Base-by-base conservation (phyloP, 2,888 invertebrate genomes). In the Ptilodon capucinus region DNA sequence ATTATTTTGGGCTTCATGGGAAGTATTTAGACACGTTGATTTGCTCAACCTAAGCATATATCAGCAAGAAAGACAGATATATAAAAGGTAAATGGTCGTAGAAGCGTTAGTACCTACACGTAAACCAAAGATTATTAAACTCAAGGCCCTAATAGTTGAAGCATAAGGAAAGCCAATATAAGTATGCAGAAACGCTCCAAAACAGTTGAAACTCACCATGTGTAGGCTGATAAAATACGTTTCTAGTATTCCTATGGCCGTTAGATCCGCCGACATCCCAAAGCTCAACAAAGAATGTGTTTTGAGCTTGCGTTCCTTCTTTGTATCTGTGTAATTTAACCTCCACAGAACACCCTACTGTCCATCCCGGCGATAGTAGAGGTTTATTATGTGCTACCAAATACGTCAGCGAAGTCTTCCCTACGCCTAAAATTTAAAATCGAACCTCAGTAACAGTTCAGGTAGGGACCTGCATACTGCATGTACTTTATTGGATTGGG, bases 211-310 rank as follows among this genome's bases (percentile, higher is more conserved):
- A 30, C 28, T 39, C 18, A 92, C 99, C 99, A 91, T 99, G 96
- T 48, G 97, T 96, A 23, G 97, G 96, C 74, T 96, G 95, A 84
- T 99, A 99, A 85, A 99, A 99, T 1, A 99, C 97, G 54, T 95
- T 94, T 71, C 99, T 92, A n/a, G 97, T 96, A 80, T 97, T 98
- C 74, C 96, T 94, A 79, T 99, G 99, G 68, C 95, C 96, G 57
- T 96, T 94, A 57, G 97, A 98, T 0, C 99, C 99, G 4, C 99
- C 99, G 44, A 99, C 94, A 80, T 99, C 99, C 96, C 99, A 99
- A 25, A 99, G 92, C 87, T 99, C 99, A 18, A 99, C 93, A 80
- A 98, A 98, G 81, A 95, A 98, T 4, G 96, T 95, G 68, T 95
- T 95, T 79, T 99, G 98, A 51, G 95, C 94, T 16, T 97, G 96